These are phyloP conservation scores for Oreochromis aureus DNA, from an alignment of 2,113 vertebrate species.

Conservation along the genomic window DNA sequence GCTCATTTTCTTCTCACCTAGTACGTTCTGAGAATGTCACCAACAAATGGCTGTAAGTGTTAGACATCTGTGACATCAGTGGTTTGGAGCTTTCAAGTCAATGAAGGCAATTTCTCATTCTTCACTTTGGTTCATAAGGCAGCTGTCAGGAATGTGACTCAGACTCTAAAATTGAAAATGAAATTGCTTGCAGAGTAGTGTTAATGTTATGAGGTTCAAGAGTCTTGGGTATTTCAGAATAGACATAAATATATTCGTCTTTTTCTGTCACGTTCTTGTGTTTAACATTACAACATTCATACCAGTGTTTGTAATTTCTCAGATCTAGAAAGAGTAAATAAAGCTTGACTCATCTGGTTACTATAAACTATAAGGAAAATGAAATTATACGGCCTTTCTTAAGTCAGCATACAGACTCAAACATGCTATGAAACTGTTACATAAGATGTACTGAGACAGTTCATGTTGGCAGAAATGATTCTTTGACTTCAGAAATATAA, in stretches of 20 bases:
- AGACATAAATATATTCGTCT: neutral
- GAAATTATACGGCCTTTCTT: neutral
- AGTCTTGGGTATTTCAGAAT: neutral
- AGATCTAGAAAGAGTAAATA: neutral
- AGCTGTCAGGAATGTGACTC: constrained; percentile 17
- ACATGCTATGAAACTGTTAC: neutral
- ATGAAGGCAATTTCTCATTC: constrained; percentile 14
- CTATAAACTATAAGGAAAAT: neutral
- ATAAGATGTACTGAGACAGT: neutral
- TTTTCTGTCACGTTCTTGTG: neutral
- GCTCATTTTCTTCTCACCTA: neutral
- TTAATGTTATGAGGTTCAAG: neutral
- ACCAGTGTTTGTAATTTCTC: neutral
- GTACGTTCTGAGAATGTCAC: neutral
- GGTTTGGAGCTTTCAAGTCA: neutral
- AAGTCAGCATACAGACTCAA: neutral
- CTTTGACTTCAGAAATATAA: neutral
- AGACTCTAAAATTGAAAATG: neutral
- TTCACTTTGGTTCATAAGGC: neutral
- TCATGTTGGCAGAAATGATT: neutral
- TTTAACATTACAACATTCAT: neutral
- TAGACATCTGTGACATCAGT: neutral
- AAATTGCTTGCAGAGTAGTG: neutral
- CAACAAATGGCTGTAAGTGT: neutral
- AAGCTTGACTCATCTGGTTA: neutral